Percentiles rank a stretch among this genome's conserved stretches.
Conservation (phyloP, 2,797 vertebrate genomes). For the Chloroceryle amazona region DNA sequence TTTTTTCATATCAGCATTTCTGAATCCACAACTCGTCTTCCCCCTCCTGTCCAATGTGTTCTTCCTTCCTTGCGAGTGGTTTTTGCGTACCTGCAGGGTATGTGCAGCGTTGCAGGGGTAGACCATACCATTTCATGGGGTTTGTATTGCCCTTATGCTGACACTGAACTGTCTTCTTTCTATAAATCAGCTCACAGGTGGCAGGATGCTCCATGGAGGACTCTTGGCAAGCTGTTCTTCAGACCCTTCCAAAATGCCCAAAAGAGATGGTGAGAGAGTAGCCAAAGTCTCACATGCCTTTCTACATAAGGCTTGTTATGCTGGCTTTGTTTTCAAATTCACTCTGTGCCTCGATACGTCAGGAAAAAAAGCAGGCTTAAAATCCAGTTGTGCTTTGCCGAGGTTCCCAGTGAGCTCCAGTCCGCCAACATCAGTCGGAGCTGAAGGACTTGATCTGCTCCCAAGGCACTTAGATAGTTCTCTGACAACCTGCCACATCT, state of each 20-base stretch:
- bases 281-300: background rate
- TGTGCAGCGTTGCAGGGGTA: background rate
- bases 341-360: fast-evolving
- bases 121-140: background rate
- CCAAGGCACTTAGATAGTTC: background rate
- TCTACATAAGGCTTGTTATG: background rate
- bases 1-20: background rate
- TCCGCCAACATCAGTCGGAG: background rate
- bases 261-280: background rate
- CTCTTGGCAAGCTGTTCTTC: fast-evolving
- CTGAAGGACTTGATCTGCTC: background rate
- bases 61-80: background rate
- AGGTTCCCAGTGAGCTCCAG: background rate
- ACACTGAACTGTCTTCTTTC: background rate
- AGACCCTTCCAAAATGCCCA: background rate
- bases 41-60: fast-evolving
- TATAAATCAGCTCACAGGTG: background rate
- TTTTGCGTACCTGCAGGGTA: fast-evolving
- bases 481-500: background rate
- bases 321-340: background rate
- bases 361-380: background rate
- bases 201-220: background rate
- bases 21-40: background rate
- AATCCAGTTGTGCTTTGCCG: background rate
- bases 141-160: background rate